Evolutionary conservation across 2,113 vertebrate genomes (phyloP), one percentile per base, ranked within the genome.

Genomic region (Gobius niger): DNA sequence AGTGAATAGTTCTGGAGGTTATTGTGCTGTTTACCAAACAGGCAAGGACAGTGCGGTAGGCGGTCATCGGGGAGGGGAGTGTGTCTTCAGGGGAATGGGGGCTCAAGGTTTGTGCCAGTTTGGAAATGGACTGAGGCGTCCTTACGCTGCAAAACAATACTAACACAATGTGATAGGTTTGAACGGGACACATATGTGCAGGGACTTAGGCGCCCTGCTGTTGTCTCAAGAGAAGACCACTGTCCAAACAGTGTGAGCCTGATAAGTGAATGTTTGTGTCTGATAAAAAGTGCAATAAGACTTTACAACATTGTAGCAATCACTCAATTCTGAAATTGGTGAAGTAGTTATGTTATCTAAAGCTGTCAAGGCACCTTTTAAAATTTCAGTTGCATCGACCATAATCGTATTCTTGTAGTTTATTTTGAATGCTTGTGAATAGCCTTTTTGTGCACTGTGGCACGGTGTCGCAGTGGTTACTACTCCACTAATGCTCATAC

Each of bases 1-100:
- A 82, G 84, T 73, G 78, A 83, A 86, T 90, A 78, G 87, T 86
- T 88, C 73, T 73, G 69, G 77, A 81, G 83, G 78, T 88, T 83
- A 85, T 87, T 87, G 87, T 70, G 81, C 84, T 87, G 73, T 85
- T 88, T 83, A 75, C 81, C 56, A 76, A 72, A 80, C 80, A 75
- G 82, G 86, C 80, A 82, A 88, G 85, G 81, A 88, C 78, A 57
- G 70, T 81, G 79, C 68, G 69, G 75, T 62, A 11, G 62, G 80
- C 12, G 59, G 80, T 82, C 82, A 78, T 75, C 42, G 51, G 82
- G 83, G 83, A 78, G 68, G 68, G 8, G 15, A 50, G 66, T 71
- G 67, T 64, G 86, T 83, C 89, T 68, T 65, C 47, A 82, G 82
- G 80, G 78, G 76, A 74, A 72, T 47, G 1, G 62, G 59, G 53